Percentiles rank a stretch among this genome's conserved stretches.
Evolutionary conservation across 2,797 vertebrate genomes (phyloP).

Genomic region (Mus caroli): DNA sequence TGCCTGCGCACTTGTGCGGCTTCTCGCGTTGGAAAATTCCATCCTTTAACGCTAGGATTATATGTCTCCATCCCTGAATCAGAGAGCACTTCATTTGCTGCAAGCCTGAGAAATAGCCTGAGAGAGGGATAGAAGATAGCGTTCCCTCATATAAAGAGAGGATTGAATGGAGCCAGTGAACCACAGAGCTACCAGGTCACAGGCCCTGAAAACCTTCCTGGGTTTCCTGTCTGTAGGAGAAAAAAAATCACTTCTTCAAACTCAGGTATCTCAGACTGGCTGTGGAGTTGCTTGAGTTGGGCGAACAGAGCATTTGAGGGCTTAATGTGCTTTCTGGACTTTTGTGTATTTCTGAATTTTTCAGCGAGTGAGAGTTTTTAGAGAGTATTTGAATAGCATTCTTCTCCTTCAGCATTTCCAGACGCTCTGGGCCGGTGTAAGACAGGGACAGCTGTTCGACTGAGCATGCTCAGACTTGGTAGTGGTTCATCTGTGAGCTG

Average conservation of each 20-base stretch:
- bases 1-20: constrained; percentile 30
- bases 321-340: neutral
- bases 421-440: accelerated
- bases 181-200: constrained; percentile 64
- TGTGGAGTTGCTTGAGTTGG: neutral
- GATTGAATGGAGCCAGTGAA: constrained; percentile 67
- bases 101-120: constrained; percentile 64
- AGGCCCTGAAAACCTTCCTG: constrained; percentile 36
- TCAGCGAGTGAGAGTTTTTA: neutral
- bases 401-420: neutral
- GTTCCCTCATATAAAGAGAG: constrained; percentile 66
- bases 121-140: constrained; percentile 59
- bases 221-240: constrained; percentile 49
- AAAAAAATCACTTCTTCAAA: neutral
- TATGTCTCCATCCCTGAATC: constrained; percentile 68
- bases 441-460: neutral
- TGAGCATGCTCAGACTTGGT: neutral
- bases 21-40: constrained; percentile 80
- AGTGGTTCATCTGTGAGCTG: neutral
- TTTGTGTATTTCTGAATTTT: neutral
- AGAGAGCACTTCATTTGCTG: constrained; percentile 67
- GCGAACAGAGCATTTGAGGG: neutral
- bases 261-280: neutral
- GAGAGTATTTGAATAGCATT: neutral
- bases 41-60: constrained; percentile 69